Conservation (phyloP, 2,797 vertebrate species). For the Falco biarmicus region DNA sequence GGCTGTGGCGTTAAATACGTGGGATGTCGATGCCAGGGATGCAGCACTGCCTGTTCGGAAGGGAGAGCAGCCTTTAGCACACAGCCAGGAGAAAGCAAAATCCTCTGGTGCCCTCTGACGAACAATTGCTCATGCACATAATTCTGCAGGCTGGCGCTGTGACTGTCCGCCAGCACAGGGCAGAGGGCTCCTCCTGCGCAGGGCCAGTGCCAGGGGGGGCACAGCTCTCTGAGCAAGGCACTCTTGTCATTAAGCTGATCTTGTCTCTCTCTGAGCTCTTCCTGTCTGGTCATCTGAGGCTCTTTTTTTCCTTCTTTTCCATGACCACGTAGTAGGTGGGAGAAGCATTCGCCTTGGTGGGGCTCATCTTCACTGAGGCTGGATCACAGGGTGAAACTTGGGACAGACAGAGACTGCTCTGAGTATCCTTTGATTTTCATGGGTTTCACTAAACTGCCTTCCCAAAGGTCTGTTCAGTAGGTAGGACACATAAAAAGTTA, state of each 20-base stretch:
- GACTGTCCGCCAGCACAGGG: not conserved
- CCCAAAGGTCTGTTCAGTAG: not conserved
- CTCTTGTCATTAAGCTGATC: not conserved
- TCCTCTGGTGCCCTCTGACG: conserved; percentile 16
- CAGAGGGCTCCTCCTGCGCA: not conserved
- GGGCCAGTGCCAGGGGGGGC: not conserved
- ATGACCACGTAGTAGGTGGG: not conserved
- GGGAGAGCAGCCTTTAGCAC: not conserved
- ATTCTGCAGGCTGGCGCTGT: fast-evolving
- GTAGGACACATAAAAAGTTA: not conserved
- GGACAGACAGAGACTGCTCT: not conserved
- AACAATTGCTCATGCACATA: not conserved
- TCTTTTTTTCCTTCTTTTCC: not conserved
- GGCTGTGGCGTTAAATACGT: not conserved
- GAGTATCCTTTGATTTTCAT: not conserved
- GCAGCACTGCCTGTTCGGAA: not conserved
- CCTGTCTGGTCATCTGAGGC: not conserved
- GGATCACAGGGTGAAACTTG: not conserved
- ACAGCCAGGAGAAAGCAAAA: not conserved
- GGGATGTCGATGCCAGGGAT: not conserved
- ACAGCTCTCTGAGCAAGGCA: not conserved
- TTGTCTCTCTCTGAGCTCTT: not conserved
- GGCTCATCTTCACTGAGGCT: not conserved
- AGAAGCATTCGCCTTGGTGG: not conserved
- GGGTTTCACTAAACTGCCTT: not conserved